These are phyloP conservation scores for Pelodiscus sinensis DNA, from an alignment of 2,113 vertebrate genomes.

Conservation along the genomic window DNA sequence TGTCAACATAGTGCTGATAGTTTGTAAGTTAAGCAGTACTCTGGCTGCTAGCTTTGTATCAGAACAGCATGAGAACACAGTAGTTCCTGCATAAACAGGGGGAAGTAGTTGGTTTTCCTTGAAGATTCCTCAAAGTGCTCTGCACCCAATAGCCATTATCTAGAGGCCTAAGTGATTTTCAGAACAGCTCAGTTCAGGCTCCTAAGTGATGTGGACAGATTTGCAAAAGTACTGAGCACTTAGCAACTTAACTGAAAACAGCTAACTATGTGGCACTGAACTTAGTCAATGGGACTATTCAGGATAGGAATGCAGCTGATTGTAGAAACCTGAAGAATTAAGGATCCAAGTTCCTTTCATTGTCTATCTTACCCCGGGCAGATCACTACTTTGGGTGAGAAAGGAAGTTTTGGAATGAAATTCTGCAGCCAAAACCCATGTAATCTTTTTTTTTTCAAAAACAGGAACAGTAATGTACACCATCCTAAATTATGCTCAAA, in stretches of 20 bases:
- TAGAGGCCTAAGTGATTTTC: neutral
- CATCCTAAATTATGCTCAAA: neutral
- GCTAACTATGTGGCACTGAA: neutral
- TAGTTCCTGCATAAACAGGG: neutral
- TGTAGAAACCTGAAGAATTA: neutral
- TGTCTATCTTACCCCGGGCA: neutral
- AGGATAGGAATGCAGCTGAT: neutral
- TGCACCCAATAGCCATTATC: neutral
- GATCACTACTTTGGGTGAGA: neutral
- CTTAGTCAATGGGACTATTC: neutral
- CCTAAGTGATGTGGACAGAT: neutral
- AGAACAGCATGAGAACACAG: neutral
- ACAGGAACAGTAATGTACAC: neutral
- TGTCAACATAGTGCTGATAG: neutral
- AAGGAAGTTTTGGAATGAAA: neutral
- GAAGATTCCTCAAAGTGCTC: neutral
- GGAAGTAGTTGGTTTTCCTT: neutral
- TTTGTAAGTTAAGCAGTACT: slow-evolving; percentile 9
- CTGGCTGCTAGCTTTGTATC: slow-evolving; percentile 7
- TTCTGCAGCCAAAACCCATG: neutral
- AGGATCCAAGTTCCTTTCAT: neutral
- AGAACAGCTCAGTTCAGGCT: neutral
- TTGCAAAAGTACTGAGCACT: neutral
- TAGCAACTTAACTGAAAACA: neutral
- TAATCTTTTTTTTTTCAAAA: neutral